Conservation (phyloP, 2,888 invertebrate genomes). For the Merodon equestris region DNA sequence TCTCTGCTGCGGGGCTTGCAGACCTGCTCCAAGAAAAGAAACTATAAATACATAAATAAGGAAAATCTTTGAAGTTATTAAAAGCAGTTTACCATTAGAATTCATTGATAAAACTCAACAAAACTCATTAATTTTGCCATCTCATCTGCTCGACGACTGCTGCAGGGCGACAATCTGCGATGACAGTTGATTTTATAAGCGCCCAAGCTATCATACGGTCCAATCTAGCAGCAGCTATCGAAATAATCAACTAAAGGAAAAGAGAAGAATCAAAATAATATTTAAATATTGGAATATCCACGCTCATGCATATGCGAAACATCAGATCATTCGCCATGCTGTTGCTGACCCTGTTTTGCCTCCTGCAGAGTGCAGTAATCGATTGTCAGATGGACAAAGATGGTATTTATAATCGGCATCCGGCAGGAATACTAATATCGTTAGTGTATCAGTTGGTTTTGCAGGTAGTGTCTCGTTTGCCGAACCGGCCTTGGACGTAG, state of each 20-base stretch:
- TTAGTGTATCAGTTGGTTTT: constrained; percentile 30
- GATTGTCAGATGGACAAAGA: constrained; percentile 60
- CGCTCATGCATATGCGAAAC: constrained; percentile 39
- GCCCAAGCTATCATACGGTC: constrained; percentile 45
- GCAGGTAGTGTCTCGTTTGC: constrained; percentile 24
- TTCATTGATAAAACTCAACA: constrained; percentile 19
- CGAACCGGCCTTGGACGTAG: constrained; percentile 39
- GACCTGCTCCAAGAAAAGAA: constrained; percentile 39
- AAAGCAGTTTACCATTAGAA: constrained; percentile 19
- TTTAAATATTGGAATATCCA: neutral
- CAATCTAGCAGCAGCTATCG: constrained; percentile 39
- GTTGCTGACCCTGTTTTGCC: constrained; percentile 53
- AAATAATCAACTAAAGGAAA: constrained; percentile 30
- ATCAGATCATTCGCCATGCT: constrained; percentile 51
- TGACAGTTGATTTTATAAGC: constrained; percentile 58
- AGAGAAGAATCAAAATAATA: constrained; percentile 9
- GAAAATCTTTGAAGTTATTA: constrained; percentile 38
- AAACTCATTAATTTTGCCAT: neutral
- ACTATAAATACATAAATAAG: constrained; percentile 48
- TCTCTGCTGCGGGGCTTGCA: constrained; percentile 57
- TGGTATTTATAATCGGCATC: constrained; percentile 52
- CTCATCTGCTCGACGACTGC: constrained; percentile 1
- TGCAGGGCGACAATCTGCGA: constrained; percentile 46
- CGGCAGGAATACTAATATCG: constrained; percentile 52
- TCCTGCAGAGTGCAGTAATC: constrained; percentile 61